Base-by-base conservation (phyloP, 2,888 invertebrate genomes). In the Cheilosia impressa region DNA sequence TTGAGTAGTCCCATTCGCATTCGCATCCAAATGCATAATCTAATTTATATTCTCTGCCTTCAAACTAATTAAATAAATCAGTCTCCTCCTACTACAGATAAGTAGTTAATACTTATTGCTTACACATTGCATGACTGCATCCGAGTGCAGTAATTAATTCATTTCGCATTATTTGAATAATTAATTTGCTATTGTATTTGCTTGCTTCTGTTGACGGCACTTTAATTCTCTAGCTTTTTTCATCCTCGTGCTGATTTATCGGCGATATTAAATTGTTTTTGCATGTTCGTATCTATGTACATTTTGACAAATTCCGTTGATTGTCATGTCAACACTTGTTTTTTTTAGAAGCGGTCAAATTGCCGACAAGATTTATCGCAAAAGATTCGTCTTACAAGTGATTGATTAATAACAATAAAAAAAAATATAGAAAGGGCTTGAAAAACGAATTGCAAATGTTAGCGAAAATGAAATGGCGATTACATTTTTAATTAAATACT, bases 81-180 rank as follows among this genome's bases (percentile, higher is more conserved):
- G n/a, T 43, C 7, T 22, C 22, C 27, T 55, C 38, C 4, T 45
- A 47, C 19, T 47, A 5, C 17, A 13, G 5, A 17, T 24, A 57
- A 19, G 31, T 22, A 69, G 17, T n/a, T 47, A 38, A 45, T 43
- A 43, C 10, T 43, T 53, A 73, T 63, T 71, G 43, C 63, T 24
- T 52, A 71, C n/a, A 19, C 58, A 52, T 72, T 52, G 58, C 57
- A 72, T 79, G 71, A 57, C 71, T 52, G 71, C 71, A 58, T 41
- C 31, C 57, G 43, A 58, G 55, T 58, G 57, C 63, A 58, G n/a
- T 41, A 65, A 79, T 79, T 65, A 57, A 72, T 65, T 79, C 71
- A 57, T 22, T 58, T 57, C 50, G 13, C 31, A 52, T 45, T 45
- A 45, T 71, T 79, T 71, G 71, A 57, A 65, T 79, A 71, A 71